These are phyloP conservation scores for Liodrosophila aerea DNA, from an alignment of 2,888 invertebrate species.

Conservation along the genomic window DNA sequence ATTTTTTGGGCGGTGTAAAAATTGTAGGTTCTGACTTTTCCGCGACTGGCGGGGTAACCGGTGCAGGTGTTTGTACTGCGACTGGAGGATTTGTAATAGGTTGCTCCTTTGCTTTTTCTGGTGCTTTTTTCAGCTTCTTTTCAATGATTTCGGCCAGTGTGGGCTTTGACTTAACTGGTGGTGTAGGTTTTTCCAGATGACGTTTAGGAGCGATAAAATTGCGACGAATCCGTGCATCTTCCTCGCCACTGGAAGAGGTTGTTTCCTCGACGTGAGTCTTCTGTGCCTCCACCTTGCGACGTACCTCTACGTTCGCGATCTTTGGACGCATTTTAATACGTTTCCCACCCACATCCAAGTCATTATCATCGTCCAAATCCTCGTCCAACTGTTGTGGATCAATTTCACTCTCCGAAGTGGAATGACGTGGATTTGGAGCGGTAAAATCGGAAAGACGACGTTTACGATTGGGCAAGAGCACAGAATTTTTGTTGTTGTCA, in stretches of 20 bases:
- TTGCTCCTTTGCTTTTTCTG: conserved; percentile 50
- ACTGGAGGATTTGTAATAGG: not conserved
- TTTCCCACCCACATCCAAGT: conserved; percentile 80
- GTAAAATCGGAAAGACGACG: conserved; percentile 73
- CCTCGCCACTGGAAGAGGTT: conserved; percentile 80
- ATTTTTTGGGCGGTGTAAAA: conserved; percentile 62
- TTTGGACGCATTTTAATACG: conserved; percentile 80
- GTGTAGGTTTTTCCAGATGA: conserved; percentile 45
- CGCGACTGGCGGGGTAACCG: conserved; percentile 17
- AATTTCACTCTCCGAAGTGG: conserved; percentile 80
- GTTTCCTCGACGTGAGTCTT: conserved; percentile 72
- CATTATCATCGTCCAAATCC: conserved; percentile 54
- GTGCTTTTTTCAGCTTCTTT: conserved; percentile 73
- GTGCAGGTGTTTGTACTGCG: not conserved
- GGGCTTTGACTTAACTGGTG: conserved; percentile 61
- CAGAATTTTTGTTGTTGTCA: conserved; percentile 4
- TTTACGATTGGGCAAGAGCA: conserved; percentile 69
- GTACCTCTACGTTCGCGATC: conserved; percentile 67
- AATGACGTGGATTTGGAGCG: conserved; percentile 41
- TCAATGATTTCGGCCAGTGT: conserved; percentile 78
- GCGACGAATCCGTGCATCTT: conserved; percentile 65
- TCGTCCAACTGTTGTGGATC: conserved; percentile 59
- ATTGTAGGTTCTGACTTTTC: conserved; percentile 1
- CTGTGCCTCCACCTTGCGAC: conserved; percentile 80
- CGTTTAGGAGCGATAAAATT: conserved; percentile 68